Percentiles rank a stretch among this genome's conserved stretches.
phyloP scores from a whole-genome alignment of 2,113 vertebrate species.

The Dromaius novaehollandiae region DNA sequence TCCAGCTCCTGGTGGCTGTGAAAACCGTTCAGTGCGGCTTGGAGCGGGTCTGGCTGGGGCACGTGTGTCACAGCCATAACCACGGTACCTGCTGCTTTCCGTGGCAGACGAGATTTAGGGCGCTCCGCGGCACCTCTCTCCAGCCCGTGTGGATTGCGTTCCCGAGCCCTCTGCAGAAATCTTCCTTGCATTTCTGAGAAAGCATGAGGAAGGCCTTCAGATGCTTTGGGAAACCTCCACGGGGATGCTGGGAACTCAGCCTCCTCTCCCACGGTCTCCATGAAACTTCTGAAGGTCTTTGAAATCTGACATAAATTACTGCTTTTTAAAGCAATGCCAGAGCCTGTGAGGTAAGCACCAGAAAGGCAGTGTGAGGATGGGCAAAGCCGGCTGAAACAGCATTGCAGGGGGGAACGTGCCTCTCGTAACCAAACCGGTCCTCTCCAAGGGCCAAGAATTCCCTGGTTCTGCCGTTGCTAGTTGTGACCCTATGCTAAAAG shows the following conservation, averaged over 20 bases:
- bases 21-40: not conserved
- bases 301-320: not conserved
- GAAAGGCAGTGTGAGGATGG: not conserved
- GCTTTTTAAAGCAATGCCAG: not conserved
- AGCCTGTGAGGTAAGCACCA: not conserved
- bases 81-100: not conserved
- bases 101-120: not conserved
- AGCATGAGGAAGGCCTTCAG: not conserved
- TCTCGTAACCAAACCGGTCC: not conserved
- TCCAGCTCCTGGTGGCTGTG: not conserved
- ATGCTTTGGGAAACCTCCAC: not conserved
- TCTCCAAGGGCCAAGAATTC: not conserved
- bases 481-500: not conserved
- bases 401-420: not conserved
- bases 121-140: not conserved
- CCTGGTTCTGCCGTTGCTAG: not conserved
- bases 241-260: not conserved
- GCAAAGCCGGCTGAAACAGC: not conserved
- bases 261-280: not conserved
- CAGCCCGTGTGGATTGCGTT: not conserved
- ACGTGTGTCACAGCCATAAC: not conserved
- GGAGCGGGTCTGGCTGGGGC: not conserved
- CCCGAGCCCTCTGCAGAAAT: not conserved
- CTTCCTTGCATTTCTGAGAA: not conserved
- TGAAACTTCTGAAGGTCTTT: conserved; percentile 38